Conservation (phyloP, 2,797 vertebrate genomes). For the Dendrocincla tyrannina region DNA sequence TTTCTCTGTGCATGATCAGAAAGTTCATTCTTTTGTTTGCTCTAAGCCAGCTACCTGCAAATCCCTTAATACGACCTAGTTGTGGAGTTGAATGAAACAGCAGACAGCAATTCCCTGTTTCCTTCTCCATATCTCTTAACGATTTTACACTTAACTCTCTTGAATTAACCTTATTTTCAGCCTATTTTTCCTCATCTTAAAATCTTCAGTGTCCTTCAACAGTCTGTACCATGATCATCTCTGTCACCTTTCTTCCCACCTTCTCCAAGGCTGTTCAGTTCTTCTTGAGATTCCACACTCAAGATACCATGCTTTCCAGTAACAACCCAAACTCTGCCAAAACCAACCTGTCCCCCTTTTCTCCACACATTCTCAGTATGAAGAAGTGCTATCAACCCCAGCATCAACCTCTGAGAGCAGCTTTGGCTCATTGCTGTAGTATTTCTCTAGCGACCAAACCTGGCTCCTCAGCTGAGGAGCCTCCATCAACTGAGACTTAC, state of each 20-base stretch:
- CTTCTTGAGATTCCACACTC: neutral
- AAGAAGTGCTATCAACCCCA: neutral
- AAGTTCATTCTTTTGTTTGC: neutral
- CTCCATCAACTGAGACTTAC: neutral
- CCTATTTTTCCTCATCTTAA: neutral
- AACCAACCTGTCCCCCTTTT: neutral
- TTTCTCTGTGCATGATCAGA: neutral
- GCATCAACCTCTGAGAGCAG: neutral
- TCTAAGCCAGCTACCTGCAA: neutral
- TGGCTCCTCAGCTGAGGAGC: neutral
- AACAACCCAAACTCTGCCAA: neutral
- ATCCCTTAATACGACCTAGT: neutral
- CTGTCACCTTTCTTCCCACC: neutral
- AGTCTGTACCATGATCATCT: neutral
- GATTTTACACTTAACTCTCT: neutral
- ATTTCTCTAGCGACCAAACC: neutral
- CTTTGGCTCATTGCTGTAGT: neutral
- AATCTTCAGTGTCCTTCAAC: neutral
- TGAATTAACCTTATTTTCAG: neutral
- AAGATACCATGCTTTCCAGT: neutral
- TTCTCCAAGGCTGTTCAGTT: neutral
- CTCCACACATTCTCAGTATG: too few relatives aligned
- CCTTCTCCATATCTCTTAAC: neutral
- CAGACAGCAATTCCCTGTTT: neutral
- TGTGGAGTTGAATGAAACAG: neutral